phyloP scores from a whole-genome alignment of 2,113 vertebrate species.

The Stigmatopora argus region DNA sequence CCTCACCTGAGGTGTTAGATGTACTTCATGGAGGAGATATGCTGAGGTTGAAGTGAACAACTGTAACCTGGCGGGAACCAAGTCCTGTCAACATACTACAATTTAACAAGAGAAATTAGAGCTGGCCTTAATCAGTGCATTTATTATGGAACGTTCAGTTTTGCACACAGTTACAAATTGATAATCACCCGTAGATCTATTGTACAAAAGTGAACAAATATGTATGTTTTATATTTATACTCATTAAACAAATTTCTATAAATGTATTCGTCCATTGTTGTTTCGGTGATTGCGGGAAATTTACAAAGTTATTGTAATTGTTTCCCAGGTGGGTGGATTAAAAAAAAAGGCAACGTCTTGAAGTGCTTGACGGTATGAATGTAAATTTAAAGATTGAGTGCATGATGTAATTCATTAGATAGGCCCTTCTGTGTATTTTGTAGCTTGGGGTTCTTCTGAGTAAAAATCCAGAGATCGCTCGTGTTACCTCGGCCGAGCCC shows the following conservation, averaged over 20 bases:
- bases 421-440: slow-evolving; percentile 4
- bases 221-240: slow-evolving; percentile 77
- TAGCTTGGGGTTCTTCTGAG: slow-evolving; percentile 46
- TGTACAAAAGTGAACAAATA: slow-evolving; percentile 64
- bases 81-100: slow-evolving; percentile 50
- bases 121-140: slow-evolving; percentile 45
- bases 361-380: background rate
- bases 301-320: background rate
- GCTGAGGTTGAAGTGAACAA: slow-evolving; percentile 49
- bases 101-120: slow-evolving; percentile 52
- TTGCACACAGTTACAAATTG: slow-evolving; percentile 49
- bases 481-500: slow-evolving; percentile 52
- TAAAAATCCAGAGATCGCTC: slow-evolving; percentile 56
- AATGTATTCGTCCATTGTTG: slow-evolving; percentile 30
- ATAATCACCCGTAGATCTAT: slow-evolving; percentile 48
- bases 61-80: slow-evolving; percentile 50
- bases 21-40: slow-evolving; percentile 51
- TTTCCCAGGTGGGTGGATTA: too few relatives aligned
- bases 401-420: background rate
- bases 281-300: background rate
- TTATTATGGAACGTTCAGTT: slow-evolving; percentile 51
- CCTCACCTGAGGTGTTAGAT: slow-evolving; percentile 43
- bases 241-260: slow-evolving; percentile 73
- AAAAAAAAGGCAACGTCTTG: background rate
- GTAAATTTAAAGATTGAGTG: background rate